Conservation (phyloP, 1,140 invertebrate genomes). For the silkworm (Bombyx mori) region DNA sequence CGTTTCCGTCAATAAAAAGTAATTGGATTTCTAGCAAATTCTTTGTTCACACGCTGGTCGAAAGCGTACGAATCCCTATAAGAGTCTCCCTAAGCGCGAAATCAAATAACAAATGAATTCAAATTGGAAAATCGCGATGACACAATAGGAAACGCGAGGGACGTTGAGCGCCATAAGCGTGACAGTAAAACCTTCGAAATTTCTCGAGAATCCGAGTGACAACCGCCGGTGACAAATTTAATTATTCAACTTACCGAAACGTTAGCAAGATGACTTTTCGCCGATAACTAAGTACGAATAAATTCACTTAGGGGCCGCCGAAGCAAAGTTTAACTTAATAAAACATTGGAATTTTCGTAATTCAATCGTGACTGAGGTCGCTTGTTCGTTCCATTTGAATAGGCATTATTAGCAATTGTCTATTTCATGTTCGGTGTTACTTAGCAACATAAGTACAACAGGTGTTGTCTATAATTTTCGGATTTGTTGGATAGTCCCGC, state of each 20-base stretch:
- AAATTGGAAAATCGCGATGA: constrained; percentile 62
- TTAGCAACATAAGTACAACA: no score
- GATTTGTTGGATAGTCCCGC: no score
- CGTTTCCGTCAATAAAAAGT: no score
- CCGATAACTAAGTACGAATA: constrained; percentile 69
- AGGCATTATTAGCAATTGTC: constrained; percentile 27
- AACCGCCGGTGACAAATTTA: constrained; percentile 66
- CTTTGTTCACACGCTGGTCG: background rate
- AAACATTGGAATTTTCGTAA: constrained; percentile 68
- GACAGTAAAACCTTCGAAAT: constrained; percentile 39
- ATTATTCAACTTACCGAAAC: constrained; percentile 69
- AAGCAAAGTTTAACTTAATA: constrained; percentile 69
- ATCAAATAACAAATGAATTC: constrained; percentile 69
- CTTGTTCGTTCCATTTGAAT: constrained; percentile 54
- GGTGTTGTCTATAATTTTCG: no score
- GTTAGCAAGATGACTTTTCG: constrained; percentile 67
- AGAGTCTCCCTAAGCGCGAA: constrained; percentile 31
- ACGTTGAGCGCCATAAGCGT: constrained; percentile 35
- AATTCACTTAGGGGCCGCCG: constrained; percentile 65
- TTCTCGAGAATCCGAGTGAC: constrained; percentile 58
- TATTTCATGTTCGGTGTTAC: background rate
- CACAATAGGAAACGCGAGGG: constrained; percentile 31
- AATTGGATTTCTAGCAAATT: background rate
- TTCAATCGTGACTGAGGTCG: constrained; percentile 53
- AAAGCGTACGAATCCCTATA: background rate